Conservation (phyloP, 2,797 vertebrate genomes). For the Enoplosus armatus region DNA sequence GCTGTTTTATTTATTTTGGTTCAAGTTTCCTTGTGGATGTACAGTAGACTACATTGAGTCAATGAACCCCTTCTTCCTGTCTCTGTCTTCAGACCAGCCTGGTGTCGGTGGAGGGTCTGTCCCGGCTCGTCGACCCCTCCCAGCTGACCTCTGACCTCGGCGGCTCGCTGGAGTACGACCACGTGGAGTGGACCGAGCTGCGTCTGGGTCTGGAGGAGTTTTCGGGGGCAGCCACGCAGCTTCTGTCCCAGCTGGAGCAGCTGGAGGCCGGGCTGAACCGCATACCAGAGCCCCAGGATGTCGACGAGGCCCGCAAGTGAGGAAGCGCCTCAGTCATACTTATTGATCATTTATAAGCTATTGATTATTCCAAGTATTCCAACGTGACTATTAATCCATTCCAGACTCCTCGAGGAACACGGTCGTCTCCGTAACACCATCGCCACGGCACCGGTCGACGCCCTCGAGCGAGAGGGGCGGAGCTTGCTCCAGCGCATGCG, state of each 20-base stretch:
- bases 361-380: too few relatives aligned
- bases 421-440: conserved; percentile 94
- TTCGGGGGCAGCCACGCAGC: conserved; percentile 92
- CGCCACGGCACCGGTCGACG: conserved; percentile 94
- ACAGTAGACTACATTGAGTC: too few relatives aligned
- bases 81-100: conserved; percentile 90
- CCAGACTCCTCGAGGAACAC: conserved; percentile 94
- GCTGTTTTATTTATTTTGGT: too few relatives aligned
- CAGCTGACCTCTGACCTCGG: conserved; percentile 97
- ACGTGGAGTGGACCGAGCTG: conserved; percentile 98
- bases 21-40: too few relatives aligned
- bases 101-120: conserved; percentile 97
- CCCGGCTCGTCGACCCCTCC: conserved; percentile 95
- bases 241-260: conserved; percentile 94
- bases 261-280: conserved; percentile 93
- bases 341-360: background rate
- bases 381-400: background rate
- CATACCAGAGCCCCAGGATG: conserved; percentile 93
- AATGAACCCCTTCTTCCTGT: too few relatives aligned
- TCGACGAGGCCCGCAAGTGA: conserved; percentile 93
- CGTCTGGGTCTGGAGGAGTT: conserved; percentile 97
- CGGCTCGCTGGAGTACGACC: conserved; percentile 96
- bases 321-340: background rate
- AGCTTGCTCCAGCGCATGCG: conserved; percentile 95
- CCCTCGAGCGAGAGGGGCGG: conserved; percentile 94